These are phyloP conservation scores for Siphamia tubifer DNA, from an alignment of 2,113 vertebrate genomes.

Conservation along the genomic window DNA sequence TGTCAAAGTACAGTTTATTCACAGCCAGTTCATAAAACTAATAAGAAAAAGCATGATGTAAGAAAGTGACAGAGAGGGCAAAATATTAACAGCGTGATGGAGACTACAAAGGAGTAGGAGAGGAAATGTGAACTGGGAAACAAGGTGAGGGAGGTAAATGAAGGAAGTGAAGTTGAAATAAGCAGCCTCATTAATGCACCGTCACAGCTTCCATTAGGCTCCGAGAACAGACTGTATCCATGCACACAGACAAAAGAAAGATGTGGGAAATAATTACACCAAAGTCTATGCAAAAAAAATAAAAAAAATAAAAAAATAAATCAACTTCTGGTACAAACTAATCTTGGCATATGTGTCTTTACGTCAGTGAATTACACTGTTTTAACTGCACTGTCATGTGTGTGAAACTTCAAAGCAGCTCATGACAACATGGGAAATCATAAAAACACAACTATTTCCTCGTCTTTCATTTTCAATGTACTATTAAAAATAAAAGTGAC, in stretches of 20 bases:
- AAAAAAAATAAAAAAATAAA: too few species aligned
- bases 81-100: constrained; percentile 23
- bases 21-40: constrained; percentile 3
- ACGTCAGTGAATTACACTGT: constrained; percentile 12
- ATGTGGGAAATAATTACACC: constrained; percentile 45
- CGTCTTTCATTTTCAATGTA: too few species aligned
- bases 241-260: constrained; percentile 55
- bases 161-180: constrained; percentile 78
- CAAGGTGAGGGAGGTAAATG: constrained; percentile 45
- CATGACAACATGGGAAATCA: constrained; percentile 47
- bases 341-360: constrained; percentile 20
- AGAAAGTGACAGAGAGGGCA: constrained; percentile 29
- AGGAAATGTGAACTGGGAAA: constrained; percentile 30
- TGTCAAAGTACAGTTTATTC: not conserved
- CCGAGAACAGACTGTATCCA: constrained; percentile 75
- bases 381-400: constrained; percentile 35
- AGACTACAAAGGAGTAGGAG: constrained; percentile 27
- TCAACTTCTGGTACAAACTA: constrained; percentile 30
- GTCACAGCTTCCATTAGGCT: constrained; percentile 88
- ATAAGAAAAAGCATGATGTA: constrained; percentile 18
- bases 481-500: too few species aligned
- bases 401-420: constrained; percentile 51
- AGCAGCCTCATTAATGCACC: constrained; percentile 87
- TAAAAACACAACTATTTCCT: constrained; percentile 6
- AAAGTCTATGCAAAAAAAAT: constrained; percentile 16